Conservation (phyloP, 2,797 vertebrate species). For the Acrocephalus scirpaceus region DNA sequence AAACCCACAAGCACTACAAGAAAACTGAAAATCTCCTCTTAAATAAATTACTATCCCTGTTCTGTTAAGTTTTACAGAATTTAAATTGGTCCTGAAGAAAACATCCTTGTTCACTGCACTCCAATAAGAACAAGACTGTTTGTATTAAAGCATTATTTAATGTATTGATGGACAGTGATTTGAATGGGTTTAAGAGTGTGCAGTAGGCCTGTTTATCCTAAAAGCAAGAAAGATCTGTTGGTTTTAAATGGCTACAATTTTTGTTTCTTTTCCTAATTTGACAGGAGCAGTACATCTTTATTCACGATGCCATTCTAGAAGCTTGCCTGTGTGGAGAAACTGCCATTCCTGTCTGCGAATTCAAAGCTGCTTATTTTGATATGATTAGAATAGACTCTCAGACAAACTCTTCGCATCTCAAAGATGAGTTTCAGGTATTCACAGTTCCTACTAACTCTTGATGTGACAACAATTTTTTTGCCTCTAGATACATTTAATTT, state of each 20-base stretch:
- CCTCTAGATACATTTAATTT: background rate
- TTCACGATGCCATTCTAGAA: constrained; percentile 98
- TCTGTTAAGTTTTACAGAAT: background rate
- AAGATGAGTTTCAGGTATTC: constrained; percentile 98
- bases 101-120: background rate
- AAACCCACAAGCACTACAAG: background rate
- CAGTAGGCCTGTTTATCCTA: background rate
- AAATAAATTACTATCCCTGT: background rate
- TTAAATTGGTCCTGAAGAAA: constrained; percentile 25
- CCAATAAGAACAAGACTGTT: background rate
- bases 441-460: constrained; percentile 27
- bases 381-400: constrained; percentile 99
- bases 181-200: constrained; percentile 1
- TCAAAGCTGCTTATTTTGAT: constrained; percentile 98
- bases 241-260: constrained; percentile 31
- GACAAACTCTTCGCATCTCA: constrained; percentile 98
- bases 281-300: constrained; percentile 99
- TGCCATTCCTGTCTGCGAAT: constrained; percentile 96
- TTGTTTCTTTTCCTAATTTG: constrained; percentile 55
- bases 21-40: background rate
- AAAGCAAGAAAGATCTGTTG: constrained; percentile 1
- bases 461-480: background rate
- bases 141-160: background rate
- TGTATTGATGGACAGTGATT: background rate
- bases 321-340: constrained; percentile 98